Base-by-base conservation (phyloP, 2,888 invertebrate genomes). In the Acanthococcus lagerstroemiae region DNA sequence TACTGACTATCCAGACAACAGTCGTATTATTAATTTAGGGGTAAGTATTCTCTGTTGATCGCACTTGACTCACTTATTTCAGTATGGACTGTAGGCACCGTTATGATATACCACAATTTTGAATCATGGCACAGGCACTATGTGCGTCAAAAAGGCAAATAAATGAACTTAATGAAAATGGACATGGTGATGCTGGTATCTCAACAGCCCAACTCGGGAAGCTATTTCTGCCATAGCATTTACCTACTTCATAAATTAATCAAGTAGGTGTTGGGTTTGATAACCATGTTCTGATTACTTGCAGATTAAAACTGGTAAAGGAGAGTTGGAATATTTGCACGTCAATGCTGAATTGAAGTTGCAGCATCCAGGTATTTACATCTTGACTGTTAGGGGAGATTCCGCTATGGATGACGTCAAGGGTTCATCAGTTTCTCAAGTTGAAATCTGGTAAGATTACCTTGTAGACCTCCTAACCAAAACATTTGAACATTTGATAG, bases 381-480 rank as follows among this genome's bases (percentile, higher is more conserved):
- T 68, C 5, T 61, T 68, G 2, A 68, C 66, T 7, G 67, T 69
- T 0, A 66, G 55, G 55, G 69, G 69, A 7, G 67, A 69, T 50
- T 68, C 69, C 1, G 30, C 44, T 5, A 66, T 63, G 26, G 66
- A 68, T 1, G 67, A 65, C 1, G 19, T 21, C 4, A 68, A 66
- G n/a, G 66, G 63, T 9, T 25, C 54, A 4, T 65, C 65, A 15
- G 30, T 65, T 17, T 60, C 57, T 15, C 45, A 66, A 48, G 55
- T 69, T 4, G 67, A 68, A 57, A 30, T 69, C n/a, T 69, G 69
- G 69, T 69, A 55, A 22, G 19, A n/a, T n/a, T n/a, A n/a, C n/a
- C n/a, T n/a, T n/a, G n/a, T n/a, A n/a, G n/a, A n/a, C n/a, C n/a
- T n/a, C n/a, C n/a, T n/a, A n/a, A n/a, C n/a, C n/a, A n/a, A n/a